Evolutionary conservation across 2,888 invertebrate species (phyloP).

Genomic region (Plagodis dolabraria): DNA sequence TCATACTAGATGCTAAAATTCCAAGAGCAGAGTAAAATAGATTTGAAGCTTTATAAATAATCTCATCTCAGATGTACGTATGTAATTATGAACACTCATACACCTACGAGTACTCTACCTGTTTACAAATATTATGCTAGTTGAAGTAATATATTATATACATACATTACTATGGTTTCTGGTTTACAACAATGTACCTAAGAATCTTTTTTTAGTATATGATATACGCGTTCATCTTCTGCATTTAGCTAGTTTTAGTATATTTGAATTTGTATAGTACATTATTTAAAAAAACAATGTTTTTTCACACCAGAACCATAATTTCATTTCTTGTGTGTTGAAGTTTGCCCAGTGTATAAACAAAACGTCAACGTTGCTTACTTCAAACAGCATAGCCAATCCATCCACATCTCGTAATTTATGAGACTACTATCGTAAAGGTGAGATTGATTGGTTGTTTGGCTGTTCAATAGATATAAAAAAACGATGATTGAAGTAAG

Average conservation of each 20-base stretch:
- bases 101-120: not conserved
- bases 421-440: conserved; percentile 7
- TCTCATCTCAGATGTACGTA: too few species aligned
- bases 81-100: too few species aligned
- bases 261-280: not conserved
- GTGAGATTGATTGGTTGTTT: conserved; percentile 18
- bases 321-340: conserved; percentile 5
- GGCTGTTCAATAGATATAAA: not conserved
- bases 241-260: not conserved
- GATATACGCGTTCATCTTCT: conserved; percentile 2
- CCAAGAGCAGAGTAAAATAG: too few species aligned
- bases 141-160: not conserved
- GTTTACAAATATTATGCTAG: not conserved
- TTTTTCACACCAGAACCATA: not conserved
- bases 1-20: too few species aligned
- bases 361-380: conserved; percentile 14
- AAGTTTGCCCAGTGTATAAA: conserved; percentile 22
- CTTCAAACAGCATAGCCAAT: conserved; percentile 12
- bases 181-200: not conserved
- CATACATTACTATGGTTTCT: not conserved
- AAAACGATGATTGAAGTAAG: not conserved
- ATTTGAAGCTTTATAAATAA: too few species aligned
- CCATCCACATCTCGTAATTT: conserved; percentile 12
- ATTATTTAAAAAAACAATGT: not conserved
- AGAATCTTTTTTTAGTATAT: conserved; percentile 10